Percentiles rank a stretch among this genome's conserved stretches.
These are phyloP conservation scores for Cardinalis cardinalis DNA, from an alignment of 2,113 vertebrate species.

Conservation along the genomic window DNA sequence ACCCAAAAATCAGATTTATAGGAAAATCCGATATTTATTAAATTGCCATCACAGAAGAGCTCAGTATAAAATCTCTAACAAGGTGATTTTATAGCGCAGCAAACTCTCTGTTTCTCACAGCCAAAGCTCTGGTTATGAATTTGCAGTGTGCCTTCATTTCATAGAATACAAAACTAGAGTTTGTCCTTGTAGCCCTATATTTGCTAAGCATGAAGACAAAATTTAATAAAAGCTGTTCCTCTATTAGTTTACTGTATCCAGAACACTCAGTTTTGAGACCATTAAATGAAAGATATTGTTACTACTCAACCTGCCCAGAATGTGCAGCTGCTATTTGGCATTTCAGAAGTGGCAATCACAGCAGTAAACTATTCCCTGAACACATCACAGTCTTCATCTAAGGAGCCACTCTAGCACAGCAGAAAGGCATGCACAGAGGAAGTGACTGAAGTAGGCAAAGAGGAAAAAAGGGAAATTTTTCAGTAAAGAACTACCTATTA, in stretches of 20 bases:
- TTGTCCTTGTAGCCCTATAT: not conserved
- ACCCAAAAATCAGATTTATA: not conserved
- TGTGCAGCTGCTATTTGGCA: accelerated
- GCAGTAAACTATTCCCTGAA: not conserved
- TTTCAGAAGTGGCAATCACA: not conserved
- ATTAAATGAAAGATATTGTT: not conserved
- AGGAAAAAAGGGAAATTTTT: not conserved
- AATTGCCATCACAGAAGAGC: conserved; percentile 12
- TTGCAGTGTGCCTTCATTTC: not conserved
- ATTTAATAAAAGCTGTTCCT: not conserved
- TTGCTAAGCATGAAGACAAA: not conserved
- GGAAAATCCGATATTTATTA: conserved; percentile 15
- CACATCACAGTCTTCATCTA: not conserved
- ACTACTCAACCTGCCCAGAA: not conserved
- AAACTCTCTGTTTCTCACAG: not conserved
- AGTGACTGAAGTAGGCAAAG: not conserved
- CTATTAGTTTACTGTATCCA: not conserved
- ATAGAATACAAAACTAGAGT: not conserved
- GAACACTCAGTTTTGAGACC: not conserved
- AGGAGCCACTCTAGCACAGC: not conserved
- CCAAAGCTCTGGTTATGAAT: not conserved
- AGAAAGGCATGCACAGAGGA: not conserved
- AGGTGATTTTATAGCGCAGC: not conserved
- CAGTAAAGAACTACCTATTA: not conserved
- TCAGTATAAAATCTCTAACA: conserved; percentile 28